Evolutionary conservation across 2,113 vertebrate species (phyloP).

Genomic region (Eolophus roseicapilla): DNA sequence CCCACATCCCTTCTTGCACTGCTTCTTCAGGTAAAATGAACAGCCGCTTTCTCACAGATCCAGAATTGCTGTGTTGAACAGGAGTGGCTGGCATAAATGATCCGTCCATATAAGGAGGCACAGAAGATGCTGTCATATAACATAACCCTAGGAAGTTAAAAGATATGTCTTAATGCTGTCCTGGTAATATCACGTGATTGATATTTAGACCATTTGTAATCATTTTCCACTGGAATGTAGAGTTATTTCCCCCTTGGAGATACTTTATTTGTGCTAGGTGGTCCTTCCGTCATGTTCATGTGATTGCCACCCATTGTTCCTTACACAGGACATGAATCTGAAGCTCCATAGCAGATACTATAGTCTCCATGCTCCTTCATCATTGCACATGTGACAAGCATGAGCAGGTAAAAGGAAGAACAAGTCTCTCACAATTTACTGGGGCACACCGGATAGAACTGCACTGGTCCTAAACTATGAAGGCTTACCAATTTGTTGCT

Average conservation of each 20-base stretch:
- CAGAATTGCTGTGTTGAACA: background rate
- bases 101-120: background rate
- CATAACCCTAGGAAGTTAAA: background rate
- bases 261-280: background rate
- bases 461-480: background rate
- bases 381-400: background rate
- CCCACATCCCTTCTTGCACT: background rate
- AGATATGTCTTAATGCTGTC: background rate
- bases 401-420: background rate
- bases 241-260: background rate
- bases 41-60: constrained; percentile 1
- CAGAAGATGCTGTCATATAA: background rate
- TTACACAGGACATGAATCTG: background rate
- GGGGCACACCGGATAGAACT: background rate
- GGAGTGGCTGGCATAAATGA: background rate
- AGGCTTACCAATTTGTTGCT: background rate
- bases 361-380: background rate
- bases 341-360: background rate
- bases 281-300: background rate
- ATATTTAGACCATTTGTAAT: background rate
- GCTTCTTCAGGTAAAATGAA: background rate
- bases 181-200: background rate
- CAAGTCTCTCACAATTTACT: background rate
- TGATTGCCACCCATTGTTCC: background rate
- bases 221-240: background rate